These are phyloP conservation scores for Sclerurus mexicanus DNA, from an alignment of 2,113 vertebrate genomes.

Conservation along the genomic window DNA sequence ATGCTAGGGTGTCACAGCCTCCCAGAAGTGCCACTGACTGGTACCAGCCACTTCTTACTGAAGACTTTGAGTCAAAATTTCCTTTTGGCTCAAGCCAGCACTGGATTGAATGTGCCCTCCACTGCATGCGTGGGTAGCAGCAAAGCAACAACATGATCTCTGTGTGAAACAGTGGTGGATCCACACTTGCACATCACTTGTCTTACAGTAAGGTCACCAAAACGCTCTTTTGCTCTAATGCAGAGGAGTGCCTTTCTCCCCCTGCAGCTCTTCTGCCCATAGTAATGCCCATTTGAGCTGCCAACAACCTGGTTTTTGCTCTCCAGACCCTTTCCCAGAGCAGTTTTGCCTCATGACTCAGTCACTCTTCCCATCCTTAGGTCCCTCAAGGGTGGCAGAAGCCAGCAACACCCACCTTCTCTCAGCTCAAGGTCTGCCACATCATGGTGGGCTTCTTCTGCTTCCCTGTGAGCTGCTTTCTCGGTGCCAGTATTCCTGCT, in stretches of 20 bases:
- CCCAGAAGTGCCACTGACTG: not conserved
- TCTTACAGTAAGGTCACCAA: not conserved
- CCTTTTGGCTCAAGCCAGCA: not conserved
- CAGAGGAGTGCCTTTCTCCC: fast-evolving
- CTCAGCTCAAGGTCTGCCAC: not conserved
- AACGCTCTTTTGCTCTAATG: not conserved
- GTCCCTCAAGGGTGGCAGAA: not conserved
- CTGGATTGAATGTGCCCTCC: fast-evolving
- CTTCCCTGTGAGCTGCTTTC: conserved; percentile 6
- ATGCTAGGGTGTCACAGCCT: not conserved
- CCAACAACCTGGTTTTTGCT: not conserved
- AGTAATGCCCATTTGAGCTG: not conserved
- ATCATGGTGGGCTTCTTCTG: not conserved
- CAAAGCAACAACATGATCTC: not conserved
- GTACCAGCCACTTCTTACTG: not conserved
- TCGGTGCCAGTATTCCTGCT: not conserved
- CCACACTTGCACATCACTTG: not conserved
- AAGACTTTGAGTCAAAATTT: not conserved
- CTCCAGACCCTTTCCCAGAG: not conserved
- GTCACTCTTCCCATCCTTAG: not conserved
- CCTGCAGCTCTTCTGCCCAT: not conserved
- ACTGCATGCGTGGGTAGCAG: not conserved
- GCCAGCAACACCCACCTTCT: conserved; percentile 28
- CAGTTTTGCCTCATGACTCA: not conserved
- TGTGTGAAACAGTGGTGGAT: not conserved